Conservation (phyloP, 2,113 vertebrate genomes). For the Labrus mixtus region DNA sequence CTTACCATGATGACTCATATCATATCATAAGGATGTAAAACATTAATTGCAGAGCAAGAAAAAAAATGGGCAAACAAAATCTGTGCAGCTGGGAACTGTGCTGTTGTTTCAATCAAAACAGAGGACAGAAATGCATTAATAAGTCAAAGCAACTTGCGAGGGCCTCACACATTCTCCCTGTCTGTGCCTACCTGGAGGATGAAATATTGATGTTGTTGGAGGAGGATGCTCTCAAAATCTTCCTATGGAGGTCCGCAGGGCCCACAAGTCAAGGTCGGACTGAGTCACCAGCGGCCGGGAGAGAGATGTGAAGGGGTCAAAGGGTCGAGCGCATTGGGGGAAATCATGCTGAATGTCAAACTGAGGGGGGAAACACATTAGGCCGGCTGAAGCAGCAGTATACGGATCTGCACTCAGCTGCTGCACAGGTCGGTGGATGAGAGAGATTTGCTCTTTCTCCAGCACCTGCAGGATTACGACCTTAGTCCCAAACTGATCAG, state of each 20-base stretch:
- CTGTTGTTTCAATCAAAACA: conserved; percentile 9
- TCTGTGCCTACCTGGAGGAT: conserved; percentile 40
- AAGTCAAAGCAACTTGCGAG: conserved; percentile 36
- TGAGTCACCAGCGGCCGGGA: conserved; percentile 55
- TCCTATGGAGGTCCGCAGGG: conserved; percentile 46
- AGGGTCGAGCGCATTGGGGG: conserved; percentile 55
- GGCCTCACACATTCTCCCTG: neutral
- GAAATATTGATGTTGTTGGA: conserved; percentile 57
- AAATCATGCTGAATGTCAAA: conserved; percentile 78
- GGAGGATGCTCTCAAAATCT: conserved; percentile 28
- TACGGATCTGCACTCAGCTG: conserved; percentile 32
- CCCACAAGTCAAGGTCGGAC: conserved; percentile 59
- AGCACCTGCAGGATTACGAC: neutral
- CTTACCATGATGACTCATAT: neutral
- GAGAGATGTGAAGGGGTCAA: conserved; percentile 56
- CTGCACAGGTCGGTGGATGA: conserved; percentile 39
- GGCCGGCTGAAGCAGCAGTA: conserved; percentile 45
- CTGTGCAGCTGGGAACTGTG: neutral
- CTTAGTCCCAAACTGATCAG: conserved; percentile 31
- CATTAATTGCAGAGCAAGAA: neutral
- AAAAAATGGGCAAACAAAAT: neutral
- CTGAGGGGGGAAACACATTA: conserved; percentile 54
- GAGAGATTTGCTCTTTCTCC: conserved; percentile 40
- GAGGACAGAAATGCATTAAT: conserved; percentile 32
- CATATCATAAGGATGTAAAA: neutral